Base-by-base conservation (phyloP, 1,140 invertebrate species). In the Tenebrio molitor region DNA sequence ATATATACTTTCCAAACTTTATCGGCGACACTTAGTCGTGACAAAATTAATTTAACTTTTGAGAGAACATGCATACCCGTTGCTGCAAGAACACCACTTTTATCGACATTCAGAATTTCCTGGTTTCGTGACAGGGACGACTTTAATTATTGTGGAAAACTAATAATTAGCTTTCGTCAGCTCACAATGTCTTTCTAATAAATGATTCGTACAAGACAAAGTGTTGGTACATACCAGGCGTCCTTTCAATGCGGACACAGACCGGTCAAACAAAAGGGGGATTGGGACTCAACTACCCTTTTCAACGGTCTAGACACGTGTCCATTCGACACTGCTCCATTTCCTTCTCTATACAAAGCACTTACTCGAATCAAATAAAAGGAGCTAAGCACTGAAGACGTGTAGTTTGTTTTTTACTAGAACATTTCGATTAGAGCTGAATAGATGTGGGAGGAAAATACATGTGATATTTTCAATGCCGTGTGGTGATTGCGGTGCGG, bases 201-300 rank as follows among this genome's bases (percentile, higher is more conserved):
- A 58, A 58, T 58, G 50, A 58, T 58, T 58, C 50, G 50, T 29
- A 58, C 50, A 58, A 58, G 50, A 58, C 50, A 58, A 58, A 58
- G 50, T 58, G 50, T 29, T 29, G 50, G 50, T 58, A 23, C 50
- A 58, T 58, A 58, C 50, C 50, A 58, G 50, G 21, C 50, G 23
- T 58, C 50, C 50, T 58, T 58, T 58, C 50, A 53, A 23, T 53
- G 46, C 46, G 46, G 42, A 46, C 21, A 58, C 19, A 58, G 4
- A 25, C 50, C 23, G 50, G 50, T 58, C 50, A 58, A 58, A 58
- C 50, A 58, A 58, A 58, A 58, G 50, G 50, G 50, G 50, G 50
- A 58, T 58, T 58, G 21, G 50, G 23, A 29, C 23, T 29, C 50
- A 58, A 58, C 50, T 58, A 58, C 50, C 50, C 50, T 58, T 58